Evolutionary conservation across 2,113 vertebrate genomes (phyloP).

Genomic region (Leptobrachium ailaonicum): DNA sequence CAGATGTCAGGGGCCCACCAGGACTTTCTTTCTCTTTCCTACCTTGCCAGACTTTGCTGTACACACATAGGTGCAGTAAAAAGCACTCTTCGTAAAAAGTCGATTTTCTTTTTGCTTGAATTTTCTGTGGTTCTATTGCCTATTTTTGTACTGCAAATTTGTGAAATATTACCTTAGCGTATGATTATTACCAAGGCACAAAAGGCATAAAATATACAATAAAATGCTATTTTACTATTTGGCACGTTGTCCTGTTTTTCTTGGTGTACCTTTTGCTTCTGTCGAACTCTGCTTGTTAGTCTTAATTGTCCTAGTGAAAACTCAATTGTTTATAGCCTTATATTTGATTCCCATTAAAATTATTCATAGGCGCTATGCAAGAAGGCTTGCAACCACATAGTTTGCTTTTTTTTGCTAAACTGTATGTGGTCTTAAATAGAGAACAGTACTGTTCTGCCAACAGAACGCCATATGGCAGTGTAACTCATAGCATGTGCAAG

Average conservation of each 20-base stretch:
- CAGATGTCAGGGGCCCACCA: too few species aligned
- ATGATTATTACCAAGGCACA: slow-evolving; percentile 24
- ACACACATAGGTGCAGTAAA: too few species aligned
- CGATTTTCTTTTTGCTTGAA: slow-evolving; percentile 52
- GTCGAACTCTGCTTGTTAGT: slow-evolving; percentile 32
- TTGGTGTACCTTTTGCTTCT: slow-evolving; percentile 20
- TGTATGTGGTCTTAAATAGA: slow-evolving; percentile 38
- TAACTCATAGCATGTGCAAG: slow-evolving; percentile 19
- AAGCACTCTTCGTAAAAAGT: not conserved
- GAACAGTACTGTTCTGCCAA: not conserved
- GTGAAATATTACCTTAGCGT: not conserved
- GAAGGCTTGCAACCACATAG: slow-evolving; percentile 30
- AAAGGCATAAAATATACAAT: slow-evolving; percentile 27
- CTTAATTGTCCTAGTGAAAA: slow-evolving; percentile 30
- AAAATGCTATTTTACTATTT: slow-evolving; percentile 45
- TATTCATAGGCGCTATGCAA: slow-evolving; percentile 12
- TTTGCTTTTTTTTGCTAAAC: slow-evolving; percentile 34
- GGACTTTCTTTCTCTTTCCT: too few species aligned
- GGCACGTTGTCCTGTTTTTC: slow-evolving; percentile 31
- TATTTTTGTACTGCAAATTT: slow-evolving; percentile 22
- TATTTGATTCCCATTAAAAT: slow-evolving; percentile 35
- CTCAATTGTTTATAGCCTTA: slow-evolving; percentile 37
- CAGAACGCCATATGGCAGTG: not conserved
- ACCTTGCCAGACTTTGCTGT: too few species aligned
- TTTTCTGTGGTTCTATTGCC: not conserved